phyloP scores from a whole-genome alignment of 2,113 vertebrate genomes.

The Empidonax alnorum region DNA sequence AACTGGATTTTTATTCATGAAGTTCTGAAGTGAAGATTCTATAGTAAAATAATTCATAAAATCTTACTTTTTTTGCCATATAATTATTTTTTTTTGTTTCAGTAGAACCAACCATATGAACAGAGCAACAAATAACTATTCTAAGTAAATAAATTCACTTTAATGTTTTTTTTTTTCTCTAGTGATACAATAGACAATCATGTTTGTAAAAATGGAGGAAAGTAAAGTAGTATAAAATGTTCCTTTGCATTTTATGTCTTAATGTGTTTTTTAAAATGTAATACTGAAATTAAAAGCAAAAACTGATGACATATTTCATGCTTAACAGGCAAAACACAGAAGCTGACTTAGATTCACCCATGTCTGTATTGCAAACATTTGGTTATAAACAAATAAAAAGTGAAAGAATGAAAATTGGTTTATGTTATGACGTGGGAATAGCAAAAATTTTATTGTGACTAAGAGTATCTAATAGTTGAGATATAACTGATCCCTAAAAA shows the following conservation, averaged over 20 bases:
- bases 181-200: background rate
- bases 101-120: background rate
- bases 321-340: background rate
- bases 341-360: background rate
- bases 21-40: background rate
- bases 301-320: background rate
- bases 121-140: background rate
- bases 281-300: background rate
- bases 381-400: background rate
- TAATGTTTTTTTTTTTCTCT: background rate
- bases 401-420: background rate
- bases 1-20: background rate
- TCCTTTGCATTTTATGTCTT: background rate
- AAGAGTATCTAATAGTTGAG: background rate
- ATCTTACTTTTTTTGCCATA: background rate
- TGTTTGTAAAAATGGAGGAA: background rate
- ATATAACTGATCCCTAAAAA: background rate
- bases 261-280: background rate
- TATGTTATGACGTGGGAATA: background rate
- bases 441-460: background rate
- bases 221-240: background rate
- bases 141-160: background rate
- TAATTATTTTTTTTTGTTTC: background rate
- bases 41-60: background rate
- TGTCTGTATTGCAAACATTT: fast-evolving